Conservation (phyloP, 1,140 invertebrate species). For the Cepaea nemoralis region DNA sequence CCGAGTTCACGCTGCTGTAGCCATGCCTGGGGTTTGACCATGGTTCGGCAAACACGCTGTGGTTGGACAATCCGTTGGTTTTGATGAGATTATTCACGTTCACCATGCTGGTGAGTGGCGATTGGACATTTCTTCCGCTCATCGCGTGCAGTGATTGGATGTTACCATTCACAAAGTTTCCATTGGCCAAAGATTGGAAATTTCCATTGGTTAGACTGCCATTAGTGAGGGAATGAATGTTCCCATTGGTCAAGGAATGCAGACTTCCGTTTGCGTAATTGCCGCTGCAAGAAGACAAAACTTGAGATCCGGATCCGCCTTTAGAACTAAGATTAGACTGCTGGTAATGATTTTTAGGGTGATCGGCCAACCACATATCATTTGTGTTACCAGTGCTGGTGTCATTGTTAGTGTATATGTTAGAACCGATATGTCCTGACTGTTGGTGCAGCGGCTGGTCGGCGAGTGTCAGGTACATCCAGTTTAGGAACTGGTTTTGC, state of each 20-base stretch:
- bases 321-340: neutral
- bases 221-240: conserved; percentile 5
- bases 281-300: conserved; percentile 15
- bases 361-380: neutral
- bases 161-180: neutral
- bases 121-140: conserved; percentile 6
- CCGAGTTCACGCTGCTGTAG: conserved; percentile 27
- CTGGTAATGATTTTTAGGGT: neutral
- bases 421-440: conserved; percentile 12
- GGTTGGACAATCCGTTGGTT: conserved; percentile 7
- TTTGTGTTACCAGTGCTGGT: neutral
- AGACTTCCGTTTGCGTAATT: neutral
- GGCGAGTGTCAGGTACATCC: conserved; percentile 76
- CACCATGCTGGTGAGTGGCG: conserved; percentile 14
- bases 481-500: conserved; percentile 75
- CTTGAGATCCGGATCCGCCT: neutral
- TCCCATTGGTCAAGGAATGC: conserved; percentile 27
- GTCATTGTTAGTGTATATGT: neutral
- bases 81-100: conserved; percentile 23
- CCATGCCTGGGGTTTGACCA: conserved; percentile 21
- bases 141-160: conserved; percentile 14
- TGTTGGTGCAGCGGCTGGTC: conserved; percentile 38
- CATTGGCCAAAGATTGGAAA: neutral
- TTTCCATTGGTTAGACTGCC: conserved; percentile 1
- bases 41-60: conserved; percentile 2